Base-by-base conservation (phyloP, 2,797 vertebrate genomes). In the Spinibarbus caldwelli region DNA sequence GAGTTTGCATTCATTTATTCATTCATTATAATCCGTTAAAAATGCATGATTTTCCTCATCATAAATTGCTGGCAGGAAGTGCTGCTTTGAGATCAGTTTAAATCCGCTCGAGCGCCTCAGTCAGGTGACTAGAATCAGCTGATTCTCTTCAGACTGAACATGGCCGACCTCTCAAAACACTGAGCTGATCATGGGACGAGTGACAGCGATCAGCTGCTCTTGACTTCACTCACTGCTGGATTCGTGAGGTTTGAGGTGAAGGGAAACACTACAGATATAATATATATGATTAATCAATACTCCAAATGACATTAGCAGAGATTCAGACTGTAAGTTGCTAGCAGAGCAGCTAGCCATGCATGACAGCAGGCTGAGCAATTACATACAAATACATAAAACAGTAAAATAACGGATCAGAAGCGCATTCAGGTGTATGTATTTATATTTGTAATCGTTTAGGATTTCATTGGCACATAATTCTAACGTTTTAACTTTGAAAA, bases 71-170 rank as follows among this genome's bases (percentile, higher is more conserved):
- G 41, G 10, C 41, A 43, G 75, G 34, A 59, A 59, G 52, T 38
- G 23, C 52, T 38, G 75, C 7, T 57, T 26, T 70, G 23, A 71
- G 84, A 72, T 72, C 84, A 47, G n/a, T n/a, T n/a, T n/a, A n/a
- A n/a, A n/a, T n/a, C n/a, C n/a, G n/a, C n/a, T n/a, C n/a, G 83
- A 19, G 78, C 19, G 15, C 49, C 19, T 36, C n/a, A 19, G 78
- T 95, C 89, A 90, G 67, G 94, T 93, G 92, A 95, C 94, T 83
- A 10, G 7, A 90, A 94, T 96, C 95, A 96, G 95, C 94, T 96
- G 95, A 96, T 92, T 93, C 92, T 91, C 91, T 92, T 93, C 93
- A 94, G 91, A 93, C 92, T 87, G 93, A 95, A 95, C 92, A 96
- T 96, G 95, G 94, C 94, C 89, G 94, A 94, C 83, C 93, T 94